phyloP scores from a whole-genome alignment of 2,888 invertebrate genomes.

The Gymnosoma rotundatum region DNA sequence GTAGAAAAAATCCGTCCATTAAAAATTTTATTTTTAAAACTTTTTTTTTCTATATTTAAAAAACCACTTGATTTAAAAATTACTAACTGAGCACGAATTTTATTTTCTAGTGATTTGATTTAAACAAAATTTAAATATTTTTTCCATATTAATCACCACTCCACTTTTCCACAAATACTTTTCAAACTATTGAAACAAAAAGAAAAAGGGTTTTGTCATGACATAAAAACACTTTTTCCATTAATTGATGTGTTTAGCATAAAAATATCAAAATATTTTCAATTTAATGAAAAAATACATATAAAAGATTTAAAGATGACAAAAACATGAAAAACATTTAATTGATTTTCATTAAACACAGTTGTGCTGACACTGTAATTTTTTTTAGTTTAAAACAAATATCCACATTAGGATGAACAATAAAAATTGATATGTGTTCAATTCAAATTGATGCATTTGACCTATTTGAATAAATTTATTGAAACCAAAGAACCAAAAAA shows the following conservation, averaged over 20 bases:
- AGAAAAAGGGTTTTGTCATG: neutral
- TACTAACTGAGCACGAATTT: neutral
- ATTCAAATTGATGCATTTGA: too few relatives aligned
- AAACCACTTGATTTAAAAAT: neutral
- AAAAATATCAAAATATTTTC: constrained; percentile 29
- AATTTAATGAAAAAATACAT: neutral
- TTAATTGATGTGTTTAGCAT: neutral
- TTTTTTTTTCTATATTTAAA: too few relatives aligned
- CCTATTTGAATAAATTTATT: too few relatives aligned
- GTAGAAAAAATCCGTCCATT: too few relatives aligned
- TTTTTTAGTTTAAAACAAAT: too few relatives aligned
- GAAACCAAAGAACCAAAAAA: too few relatives aligned
- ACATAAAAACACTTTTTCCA: constrained; percentile 8
- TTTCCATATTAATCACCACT: neutral
- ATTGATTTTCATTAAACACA: too few relatives aligned
- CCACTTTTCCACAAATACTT: neutral
- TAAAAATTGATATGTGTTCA: too few relatives aligned
- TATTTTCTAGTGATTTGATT: neutral
- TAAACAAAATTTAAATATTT: neutral
- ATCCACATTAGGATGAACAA: too few relatives aligned
- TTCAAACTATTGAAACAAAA: constrained; percentile 4
- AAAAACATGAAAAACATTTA: neutral
- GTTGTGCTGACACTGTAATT: too few relatives aligned
- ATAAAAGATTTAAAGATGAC: neutral
- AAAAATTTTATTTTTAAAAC: too few relatives aligned